Evolutionary conservation across 2,888 invertebrate species (phyloP).

Genomic region (Cheilosia vernalis): DNA sequence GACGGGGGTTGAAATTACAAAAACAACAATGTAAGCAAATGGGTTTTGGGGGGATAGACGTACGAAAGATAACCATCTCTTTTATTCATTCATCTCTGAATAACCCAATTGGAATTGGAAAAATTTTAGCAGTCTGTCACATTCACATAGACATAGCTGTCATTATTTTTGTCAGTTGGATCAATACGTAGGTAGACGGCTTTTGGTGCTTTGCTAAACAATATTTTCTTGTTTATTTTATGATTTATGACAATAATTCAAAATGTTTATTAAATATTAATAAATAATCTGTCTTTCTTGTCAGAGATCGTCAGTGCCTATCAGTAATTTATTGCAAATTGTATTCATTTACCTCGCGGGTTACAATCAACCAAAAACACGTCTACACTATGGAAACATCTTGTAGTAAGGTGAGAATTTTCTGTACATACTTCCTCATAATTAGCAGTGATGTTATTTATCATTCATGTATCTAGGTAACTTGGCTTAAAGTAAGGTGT

Average conservation of each 20-base stretch:
- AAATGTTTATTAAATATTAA: slow-evolving; percentile 5
- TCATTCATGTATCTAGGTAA: too few relatives aligned
- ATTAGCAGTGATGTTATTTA: slow-evolving; percentile 14
- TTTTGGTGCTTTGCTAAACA: slow-evolving; percentile 6
- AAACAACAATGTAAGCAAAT: too few relatives aligned
- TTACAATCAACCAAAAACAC: slow-evolving; percentile 20
- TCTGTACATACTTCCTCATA: slow-evolving; percentile 5
- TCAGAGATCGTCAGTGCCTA: neutral
- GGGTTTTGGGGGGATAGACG: too few relatives aligned
- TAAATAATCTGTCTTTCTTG: neutral
- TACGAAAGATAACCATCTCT: too few relatives aligned
- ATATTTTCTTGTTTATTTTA: neutral
- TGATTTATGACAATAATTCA: slow-evolving; percentile 2
- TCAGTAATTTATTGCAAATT: neutral
- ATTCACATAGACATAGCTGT: too few relatives aligned
- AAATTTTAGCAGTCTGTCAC: neutral
- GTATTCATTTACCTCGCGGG: slow-evolving; percentile 28
- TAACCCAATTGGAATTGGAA: too few relatives aligned
- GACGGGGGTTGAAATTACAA: too few relatives aligned
- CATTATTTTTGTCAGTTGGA: slow-evolving; percentile 41
- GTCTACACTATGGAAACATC: slow-evolving; percentile 51
- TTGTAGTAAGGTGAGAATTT: slow-evolving; percentile 61
- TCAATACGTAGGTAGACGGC: slow-evolving; percentile 39
- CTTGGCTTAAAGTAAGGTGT: neutral
- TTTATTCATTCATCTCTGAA: too few relatives aligned